Base-by-base conservation (phyloP, 2,888 invertebrate genomes). In the Agrotis clavis region DNA sequence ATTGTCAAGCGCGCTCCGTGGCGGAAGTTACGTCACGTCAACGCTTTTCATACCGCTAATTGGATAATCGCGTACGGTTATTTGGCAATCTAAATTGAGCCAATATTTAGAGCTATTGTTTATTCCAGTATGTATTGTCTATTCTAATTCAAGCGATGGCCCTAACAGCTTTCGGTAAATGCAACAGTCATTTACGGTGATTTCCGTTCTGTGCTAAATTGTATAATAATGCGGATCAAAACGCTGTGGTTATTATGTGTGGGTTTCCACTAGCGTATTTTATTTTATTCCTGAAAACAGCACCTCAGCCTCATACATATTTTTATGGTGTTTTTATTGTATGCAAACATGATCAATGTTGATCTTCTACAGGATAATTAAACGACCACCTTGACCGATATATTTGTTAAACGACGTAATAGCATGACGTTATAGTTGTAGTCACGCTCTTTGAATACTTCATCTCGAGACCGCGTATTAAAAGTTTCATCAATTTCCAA, bases 1-100 rank as follows among this genome's bases (percentile, higher is more conserved):
- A 74, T 67, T 72, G 68, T 41, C 73, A 65, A 73, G 62, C 77
- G 57, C 67, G 63, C 73, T 78, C 57, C 67, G 62, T 51, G 71
- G 51, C 82, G 83, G 82, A 81, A 83, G 76, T 85, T 80, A 79
- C 68, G 74, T 82, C 83, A 85, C 82, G 81, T 80, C 81, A 84
- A 71, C 78, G 70, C 69, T 83, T 79, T 86, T 75, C 61, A 82
- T 81, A 79, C 68, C 72, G 75, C 84, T 91, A 90, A 91, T 91
- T 91, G 88, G 86, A 88, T 88, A 81, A 89, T 87, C 83, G 79
- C 79, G 74, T 74, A 71, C 83, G 67, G 79, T 79, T 83, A 86
- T 88, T 88, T 84, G 75, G 68, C 67, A 83, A 87, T 84, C 82
- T 74, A 74, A 77, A 79, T 76, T 71, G 78, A 71, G 64, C 64